Conservation (phyloP, 1,140 invertebrate species). For the Heliconius eleuchia region DNA sequence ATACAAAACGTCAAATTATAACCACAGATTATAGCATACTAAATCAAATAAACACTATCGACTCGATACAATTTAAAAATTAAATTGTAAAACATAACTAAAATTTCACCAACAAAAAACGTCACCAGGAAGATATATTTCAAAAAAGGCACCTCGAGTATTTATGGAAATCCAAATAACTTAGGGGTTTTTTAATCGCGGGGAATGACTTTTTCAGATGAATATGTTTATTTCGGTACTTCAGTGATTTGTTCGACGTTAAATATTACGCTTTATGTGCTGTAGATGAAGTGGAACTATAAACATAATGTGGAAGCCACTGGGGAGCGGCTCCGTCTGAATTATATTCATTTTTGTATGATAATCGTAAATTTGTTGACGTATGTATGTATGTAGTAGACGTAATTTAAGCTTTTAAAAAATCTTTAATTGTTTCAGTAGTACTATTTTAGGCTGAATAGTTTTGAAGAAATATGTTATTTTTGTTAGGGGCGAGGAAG, state of each 20-base stretch:
- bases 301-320: slow-evolving; percentile 37
- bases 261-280: slow-evolving; percentile 49
- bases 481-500: too few species aligned
- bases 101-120: slow-evolving; percentile 47
- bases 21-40: not conserved
- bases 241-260: slow-evolving; percentile 62
- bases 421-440: not conserved
- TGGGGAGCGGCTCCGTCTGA: slow-evolving; percentile 40
- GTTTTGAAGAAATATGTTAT: too few species aligned
- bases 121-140: slow-evolving; percentile 74
- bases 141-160: slow-evolving; percentile 63
- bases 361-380: slow-evolving; percentile 26
- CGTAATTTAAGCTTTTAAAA: not conserved
- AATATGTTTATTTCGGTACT: slow-evolving; percentile 70
- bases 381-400: too few species aligned
- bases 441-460: not conserved
- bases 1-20: not conserved
- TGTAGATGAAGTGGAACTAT: slow-evolving; percentile 55
- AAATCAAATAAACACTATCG: not conserved
- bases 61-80: not conserved
- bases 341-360: slow-evolving; percentile 38
- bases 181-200: slow-evolving; percentile 69
- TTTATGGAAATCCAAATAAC: slow-evolving; percentile 78
- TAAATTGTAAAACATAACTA: not conserved
- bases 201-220: slow-evolving; percentile 63